phyloP scores from a whole-genome alignment of 2,113 vertebrate species.

The Mellivora capensis region DNA sequence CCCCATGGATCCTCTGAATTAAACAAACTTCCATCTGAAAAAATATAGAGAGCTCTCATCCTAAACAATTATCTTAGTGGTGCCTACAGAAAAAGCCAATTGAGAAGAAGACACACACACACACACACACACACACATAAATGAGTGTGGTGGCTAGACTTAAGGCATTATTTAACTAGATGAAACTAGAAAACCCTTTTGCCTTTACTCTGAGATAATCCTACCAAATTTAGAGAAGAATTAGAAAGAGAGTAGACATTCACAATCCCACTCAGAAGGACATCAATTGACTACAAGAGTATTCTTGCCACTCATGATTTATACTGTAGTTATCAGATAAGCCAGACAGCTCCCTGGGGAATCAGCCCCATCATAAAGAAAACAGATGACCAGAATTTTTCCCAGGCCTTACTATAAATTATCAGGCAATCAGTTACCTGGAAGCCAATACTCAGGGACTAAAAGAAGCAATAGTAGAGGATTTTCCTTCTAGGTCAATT shows the following conservation, averaged over 20 bases:
- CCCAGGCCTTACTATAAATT: neutral
- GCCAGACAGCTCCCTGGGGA: neutral
- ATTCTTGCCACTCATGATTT: neutral
- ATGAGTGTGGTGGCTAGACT: neutral
- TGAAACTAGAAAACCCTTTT: neutral
- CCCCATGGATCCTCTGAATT: neutral
- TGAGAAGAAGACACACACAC: neutral
- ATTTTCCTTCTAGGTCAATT: neutral
- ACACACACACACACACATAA: neutral
- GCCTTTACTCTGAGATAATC: neutral
- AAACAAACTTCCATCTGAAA: neutral
- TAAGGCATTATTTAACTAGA: neutral
- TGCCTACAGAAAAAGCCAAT: neutral
- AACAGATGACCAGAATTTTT: neutral
- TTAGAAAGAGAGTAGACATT: neutral
- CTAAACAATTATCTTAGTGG: neutral
- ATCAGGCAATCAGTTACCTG: neutral
- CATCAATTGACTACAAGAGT: neutral
- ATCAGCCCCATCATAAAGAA: neutral
- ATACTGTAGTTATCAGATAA: neutral
- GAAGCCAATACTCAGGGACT: neutral
- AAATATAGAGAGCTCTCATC: neutral
- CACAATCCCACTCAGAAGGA: neutral
- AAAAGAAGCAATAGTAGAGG: neutral
- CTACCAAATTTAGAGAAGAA: neutral